Evolutionary conservation across 2,888 invertebrate species (phyloP).

Genomic region (Heteropelma amictum): DNA sequence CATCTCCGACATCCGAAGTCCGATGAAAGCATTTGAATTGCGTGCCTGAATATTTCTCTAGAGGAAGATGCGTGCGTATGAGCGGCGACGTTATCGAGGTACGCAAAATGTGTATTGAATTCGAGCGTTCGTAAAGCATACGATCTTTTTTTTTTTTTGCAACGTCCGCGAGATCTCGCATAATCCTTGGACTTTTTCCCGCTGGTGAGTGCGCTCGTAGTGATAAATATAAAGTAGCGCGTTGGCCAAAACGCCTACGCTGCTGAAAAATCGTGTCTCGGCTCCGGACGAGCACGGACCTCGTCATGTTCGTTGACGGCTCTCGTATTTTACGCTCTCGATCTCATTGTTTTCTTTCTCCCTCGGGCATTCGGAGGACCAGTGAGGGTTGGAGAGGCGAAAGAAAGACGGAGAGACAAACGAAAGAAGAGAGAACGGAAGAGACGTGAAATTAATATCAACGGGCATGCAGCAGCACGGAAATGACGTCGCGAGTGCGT

Average conservation of each 20-base stretch:
- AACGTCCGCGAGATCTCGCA: slow-evolving; percentile 55
- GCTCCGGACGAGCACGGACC: not conserved
- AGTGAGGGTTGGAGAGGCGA: not conserved
- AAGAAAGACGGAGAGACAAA: not conserved
- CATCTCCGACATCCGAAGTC: too few species aligned
- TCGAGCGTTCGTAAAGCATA: too few species aligned
- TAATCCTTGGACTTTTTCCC: slow-evolving; percentile 49
- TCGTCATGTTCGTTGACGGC: not conserved
- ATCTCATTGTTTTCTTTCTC: slow-evolving; percentile 11
- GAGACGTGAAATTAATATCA: not conserved
- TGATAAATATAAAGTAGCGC: slow-evolving; percentile 30
- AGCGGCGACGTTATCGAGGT: slow-evolving; percentile 13
- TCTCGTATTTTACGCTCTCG: not conserved
- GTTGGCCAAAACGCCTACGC: slow-evolving; percentile 60
- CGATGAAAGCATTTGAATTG: not conserved
- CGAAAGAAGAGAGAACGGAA: not conserved
- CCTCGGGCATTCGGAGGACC: not conserved
- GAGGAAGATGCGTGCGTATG: too few species aligned
- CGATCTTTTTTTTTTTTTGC: slow-evolving; percentile 36
- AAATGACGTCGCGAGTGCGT: slow-evolving; percentile 2
- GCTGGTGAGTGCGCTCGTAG: not conserved
- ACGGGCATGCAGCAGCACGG: not conserved
- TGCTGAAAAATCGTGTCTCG: not conserved
- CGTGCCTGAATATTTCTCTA: slow-evolving; percentile 5
- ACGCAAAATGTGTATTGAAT: too few species aligned